These are phyloP conservation scores for Orchestes rusci DNA, from an alignment of 2,888 invertebrate genomes.

Conservation along the genomic window DNA sequence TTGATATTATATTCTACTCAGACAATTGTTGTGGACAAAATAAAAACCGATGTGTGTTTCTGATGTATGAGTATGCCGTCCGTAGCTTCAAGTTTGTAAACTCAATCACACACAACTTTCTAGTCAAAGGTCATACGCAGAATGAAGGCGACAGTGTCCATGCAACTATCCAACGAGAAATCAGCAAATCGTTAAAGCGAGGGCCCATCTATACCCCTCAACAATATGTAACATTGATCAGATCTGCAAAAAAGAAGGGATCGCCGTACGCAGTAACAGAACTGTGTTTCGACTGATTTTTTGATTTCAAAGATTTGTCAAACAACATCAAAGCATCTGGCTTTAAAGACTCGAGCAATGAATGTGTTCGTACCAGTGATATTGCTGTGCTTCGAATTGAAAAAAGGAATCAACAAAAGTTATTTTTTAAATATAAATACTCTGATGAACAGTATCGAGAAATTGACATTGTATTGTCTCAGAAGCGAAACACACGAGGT, in stretches of 20 bases:
- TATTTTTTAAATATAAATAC: too few species aligned
- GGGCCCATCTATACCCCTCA: neutral
- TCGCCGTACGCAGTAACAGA: constrained; percentile 5
- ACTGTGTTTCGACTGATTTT: neutral
- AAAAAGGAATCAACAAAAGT: too few species aligned
- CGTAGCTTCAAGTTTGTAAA: neutral
- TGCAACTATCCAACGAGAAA: constrained; percentile 1
- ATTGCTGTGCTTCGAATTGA: too few species aligned
- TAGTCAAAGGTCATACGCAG: constrained; percentile 2
- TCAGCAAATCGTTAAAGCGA: neutral
- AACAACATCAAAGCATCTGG: too few species aligned
- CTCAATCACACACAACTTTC: constrained; percentile 1
- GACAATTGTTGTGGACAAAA: constrained; percentile 13
- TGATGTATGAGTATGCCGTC: constrained; percentile 3
- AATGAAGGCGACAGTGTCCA: constrained; percentile 4
- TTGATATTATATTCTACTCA: constrained; percentile 5
- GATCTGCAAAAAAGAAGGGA: constrained; percentile 2
- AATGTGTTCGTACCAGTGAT: too few species aligned
- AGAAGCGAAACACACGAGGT: too few species aligned
- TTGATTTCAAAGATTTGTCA: neutral
- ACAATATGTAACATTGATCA: neutral
- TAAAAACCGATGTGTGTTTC: constrained; percentile 6
- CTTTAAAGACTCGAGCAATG: too few species aligned
- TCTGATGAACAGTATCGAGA: too few species aligned
- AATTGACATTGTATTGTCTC: too few species aligned